phyloP scores from a whole-genome alignment of 53 echinoderm and acorn worm genomes.

The Actinopyga echinites region DNA sequence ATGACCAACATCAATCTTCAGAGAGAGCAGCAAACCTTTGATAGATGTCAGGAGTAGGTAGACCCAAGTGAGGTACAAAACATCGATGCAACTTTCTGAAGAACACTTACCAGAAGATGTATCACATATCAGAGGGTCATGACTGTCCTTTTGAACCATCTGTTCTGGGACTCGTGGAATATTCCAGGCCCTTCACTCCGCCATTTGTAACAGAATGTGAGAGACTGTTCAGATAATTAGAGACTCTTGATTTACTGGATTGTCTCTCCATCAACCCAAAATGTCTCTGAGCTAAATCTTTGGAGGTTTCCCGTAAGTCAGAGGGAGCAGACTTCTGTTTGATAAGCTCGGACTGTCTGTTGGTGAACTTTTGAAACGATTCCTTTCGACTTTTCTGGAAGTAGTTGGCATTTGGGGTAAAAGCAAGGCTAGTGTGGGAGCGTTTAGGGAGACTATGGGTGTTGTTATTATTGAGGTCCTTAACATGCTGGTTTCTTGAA shows the following conservation, averaged over 20 bases:
- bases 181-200: not conserved
- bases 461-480: conserved; percentile 14
- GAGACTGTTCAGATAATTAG: not conserved
- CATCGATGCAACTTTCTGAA: no score
- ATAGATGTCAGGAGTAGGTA: no score
- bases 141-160: no score
- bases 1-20: no score
- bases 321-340: conserved; percentile 34
- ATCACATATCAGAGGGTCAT: no score
- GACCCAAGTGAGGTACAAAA: no score
- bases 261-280: not conserved
- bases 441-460: not conserved
- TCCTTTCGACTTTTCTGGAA: not conserved
- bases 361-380: not conserved
- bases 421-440: conserved; percentile 6
- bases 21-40: no score
- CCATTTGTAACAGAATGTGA: not conserved
- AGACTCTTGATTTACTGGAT: not conserved
- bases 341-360: conserved; percentile 22
- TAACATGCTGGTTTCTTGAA: not conserved
- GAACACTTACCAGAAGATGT: no score
- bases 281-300: not conserved
- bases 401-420: not conserved
- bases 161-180: no score
- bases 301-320: not conserved